Percentiles rank a stretch among this genome's conserved stretches.
Evolutionary conservation across 2,888 invertebrate species (phyloP).

Genomic region (Cinara cedri): DNA sequence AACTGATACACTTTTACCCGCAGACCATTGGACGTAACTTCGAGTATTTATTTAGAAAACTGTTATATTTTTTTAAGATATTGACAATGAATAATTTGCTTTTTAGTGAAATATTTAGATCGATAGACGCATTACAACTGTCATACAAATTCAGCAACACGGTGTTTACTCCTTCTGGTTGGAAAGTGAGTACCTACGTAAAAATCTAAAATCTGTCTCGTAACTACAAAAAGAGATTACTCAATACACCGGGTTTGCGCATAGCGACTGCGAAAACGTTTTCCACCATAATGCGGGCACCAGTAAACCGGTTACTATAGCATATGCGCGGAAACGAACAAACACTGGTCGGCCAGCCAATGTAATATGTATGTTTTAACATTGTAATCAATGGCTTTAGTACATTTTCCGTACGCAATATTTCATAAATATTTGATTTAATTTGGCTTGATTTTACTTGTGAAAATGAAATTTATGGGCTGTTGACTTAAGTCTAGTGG

Average conservation of each 20-base stretch:
- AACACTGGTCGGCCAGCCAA: too few species aligned
- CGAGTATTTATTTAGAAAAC: constrained; percentile 6
- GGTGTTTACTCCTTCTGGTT: constrained; percentile 28
- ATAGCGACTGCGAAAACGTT: background rate
- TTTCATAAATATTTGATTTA: too few species aligned
- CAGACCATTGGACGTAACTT: constrained; percentile 42
- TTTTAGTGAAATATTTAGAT: constrained; percentile 44
- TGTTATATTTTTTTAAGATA: background rate
- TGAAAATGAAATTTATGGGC: too few species aligned
- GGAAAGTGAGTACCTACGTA: constrained; percentile 15
- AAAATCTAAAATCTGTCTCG: background rate
- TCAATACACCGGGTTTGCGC: background rate
- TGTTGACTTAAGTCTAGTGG: too few species aligned
- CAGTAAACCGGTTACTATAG: too few species aligned
- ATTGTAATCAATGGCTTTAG: too few species aligned
- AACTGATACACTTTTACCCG: constrained; percentile 50
- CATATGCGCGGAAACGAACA: too few species aligned
- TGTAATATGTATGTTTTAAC: too few species aligned
- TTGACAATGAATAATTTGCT: background rate
- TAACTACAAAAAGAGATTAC: background rate
- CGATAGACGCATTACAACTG: constrained; percentile 44
- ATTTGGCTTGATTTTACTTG: too few species aligned
- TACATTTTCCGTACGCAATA: too few species aligned
- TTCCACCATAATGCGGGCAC: background rate
- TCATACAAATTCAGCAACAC: constrained; percentile 18